Conservation (phyloP, 2,888 invertebrate genomes). For the Drosophila suboccidentalis region DNA sequence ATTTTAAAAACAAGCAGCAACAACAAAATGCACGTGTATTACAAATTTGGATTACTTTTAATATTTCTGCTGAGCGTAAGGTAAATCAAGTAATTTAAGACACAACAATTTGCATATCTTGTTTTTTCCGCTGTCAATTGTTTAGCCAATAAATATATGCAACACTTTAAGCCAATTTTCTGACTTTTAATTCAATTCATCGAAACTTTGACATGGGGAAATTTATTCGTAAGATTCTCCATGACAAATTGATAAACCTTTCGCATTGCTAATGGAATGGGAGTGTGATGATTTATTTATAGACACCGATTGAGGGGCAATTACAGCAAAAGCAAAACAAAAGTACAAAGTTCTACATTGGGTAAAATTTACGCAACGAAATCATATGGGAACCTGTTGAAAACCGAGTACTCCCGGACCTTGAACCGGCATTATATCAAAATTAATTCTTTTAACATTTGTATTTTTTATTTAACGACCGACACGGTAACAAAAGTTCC, state of each 20-base stretch:
- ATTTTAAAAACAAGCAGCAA: conserved; percentile 13
- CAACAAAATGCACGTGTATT: conserved; percentile 82
- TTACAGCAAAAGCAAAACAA: conserved; percentile 35
- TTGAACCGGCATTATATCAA: conserved; percentile 53
- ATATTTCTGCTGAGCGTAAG: conserved; percentile 84
- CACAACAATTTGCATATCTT: neutral
- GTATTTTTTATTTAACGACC: conserved; percentile 25
- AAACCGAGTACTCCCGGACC: conserved; percentile 37
- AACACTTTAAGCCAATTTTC: neutral
- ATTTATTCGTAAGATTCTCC: conserved; percentile 20
- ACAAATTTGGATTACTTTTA: conserved; percentile 84
- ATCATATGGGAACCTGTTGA: conserved; percentile 54
- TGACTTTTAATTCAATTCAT: conserved; percentile 6
- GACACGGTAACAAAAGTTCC: conserved; percentile 32
- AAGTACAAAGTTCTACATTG: conserved; percentile 61
- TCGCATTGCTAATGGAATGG: conserved; percentile 30
- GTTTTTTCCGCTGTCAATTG: conserved; percentile 10
- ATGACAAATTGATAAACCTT: conserved; percentile 34
- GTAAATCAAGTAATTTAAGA: conserved; percentile 63
- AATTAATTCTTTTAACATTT: conserved; percentile 14
- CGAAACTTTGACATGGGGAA: conserved; percentile 4
- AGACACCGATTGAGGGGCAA: conserved; percentile 16
- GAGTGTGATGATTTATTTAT: conserved; percentile 38
- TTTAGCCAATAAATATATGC: conserved; percentile 18
- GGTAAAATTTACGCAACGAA: conserved; percentile 39